These are phyloP conservation scores for Mesocricetus auratus DNA, from an alignment of 2,113 vertebrate genomes.

Conservation along the genomic window DNA sequence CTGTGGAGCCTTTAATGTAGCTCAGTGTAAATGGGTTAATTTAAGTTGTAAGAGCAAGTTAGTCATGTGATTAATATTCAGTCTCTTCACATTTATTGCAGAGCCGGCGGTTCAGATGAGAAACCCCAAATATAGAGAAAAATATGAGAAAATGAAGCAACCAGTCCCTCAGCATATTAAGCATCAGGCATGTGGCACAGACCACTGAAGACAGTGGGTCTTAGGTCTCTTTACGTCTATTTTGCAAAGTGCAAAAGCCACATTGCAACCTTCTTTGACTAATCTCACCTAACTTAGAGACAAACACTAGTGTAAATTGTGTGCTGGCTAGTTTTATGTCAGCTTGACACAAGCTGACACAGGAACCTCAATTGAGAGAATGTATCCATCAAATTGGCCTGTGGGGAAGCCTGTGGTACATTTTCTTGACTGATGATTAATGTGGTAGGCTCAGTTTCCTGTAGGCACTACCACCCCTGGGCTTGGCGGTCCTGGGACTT, in stretches of 20 bases:
- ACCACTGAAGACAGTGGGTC: not conserved
- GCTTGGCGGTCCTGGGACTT: not conserved
- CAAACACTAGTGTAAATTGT: not conserved
- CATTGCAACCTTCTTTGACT: not conserved
- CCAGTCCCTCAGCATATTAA: not conserved
- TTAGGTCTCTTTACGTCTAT: not conserved
- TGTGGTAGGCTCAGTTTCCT: not conserved
- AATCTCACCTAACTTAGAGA: not conserved
- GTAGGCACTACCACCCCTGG: not conserved
- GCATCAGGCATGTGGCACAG: not conserved
- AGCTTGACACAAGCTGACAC: not conserved
- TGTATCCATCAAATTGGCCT: not conserved
- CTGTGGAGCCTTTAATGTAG: too few species aligned
- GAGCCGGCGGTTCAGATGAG: too few species aligned
- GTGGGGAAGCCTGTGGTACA: not conserved
- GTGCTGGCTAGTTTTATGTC: not conserved
- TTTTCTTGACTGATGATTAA: not conserved
- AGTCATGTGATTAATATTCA: too few species aligned
- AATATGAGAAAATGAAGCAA: not conserved
- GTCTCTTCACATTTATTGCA: too few species aligned
- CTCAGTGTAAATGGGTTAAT: too few species aligned
- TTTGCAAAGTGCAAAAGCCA: conserved; percentile 38
- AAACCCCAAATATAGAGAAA: not conserved
- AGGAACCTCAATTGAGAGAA: not conserved
- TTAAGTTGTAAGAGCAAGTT: too few species aligned